Conservation (phyloP, 2,797 vertebrate species). For the Caiman crocodilus region DNA sequence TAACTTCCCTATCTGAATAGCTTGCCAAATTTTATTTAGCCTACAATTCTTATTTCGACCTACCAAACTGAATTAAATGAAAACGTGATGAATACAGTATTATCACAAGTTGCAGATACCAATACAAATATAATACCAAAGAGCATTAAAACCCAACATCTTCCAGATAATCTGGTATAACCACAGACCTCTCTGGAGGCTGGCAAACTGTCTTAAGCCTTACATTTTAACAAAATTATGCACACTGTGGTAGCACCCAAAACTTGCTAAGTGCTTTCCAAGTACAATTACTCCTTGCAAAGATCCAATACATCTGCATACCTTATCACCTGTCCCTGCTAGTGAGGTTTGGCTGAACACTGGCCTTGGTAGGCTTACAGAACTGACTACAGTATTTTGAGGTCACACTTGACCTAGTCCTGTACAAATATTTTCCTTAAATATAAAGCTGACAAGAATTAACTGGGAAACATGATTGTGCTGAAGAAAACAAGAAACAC, state of each 20-base stretch:
- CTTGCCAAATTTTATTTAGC: background rate
- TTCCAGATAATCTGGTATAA: background rate
- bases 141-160: background rate
- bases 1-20: fast-evolving
- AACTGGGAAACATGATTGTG: background rate
- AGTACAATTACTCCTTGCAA: background rate
- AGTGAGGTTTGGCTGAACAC: too few species aligned
- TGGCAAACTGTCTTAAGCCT: background rate
- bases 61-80: background rate
- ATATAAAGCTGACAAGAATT: background rate
- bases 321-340: too few species aligned
- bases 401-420: background rate
- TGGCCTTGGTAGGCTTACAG: too few species aligned
- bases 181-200: background rate
- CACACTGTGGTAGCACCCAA: background rate
- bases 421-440: background rate
- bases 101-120: background rate
- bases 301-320: too few species aligned
- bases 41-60: background rate
- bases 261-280: background rate
- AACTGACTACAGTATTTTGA: too few species aligned
- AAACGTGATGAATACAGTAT: background rate
- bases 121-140: background rate
- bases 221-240: background rate
- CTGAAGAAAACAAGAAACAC: background rate